Base-by-base conservation (phyloP, 2,113 vertebrate genomes). In the Neoarius graeffei region DNA sequence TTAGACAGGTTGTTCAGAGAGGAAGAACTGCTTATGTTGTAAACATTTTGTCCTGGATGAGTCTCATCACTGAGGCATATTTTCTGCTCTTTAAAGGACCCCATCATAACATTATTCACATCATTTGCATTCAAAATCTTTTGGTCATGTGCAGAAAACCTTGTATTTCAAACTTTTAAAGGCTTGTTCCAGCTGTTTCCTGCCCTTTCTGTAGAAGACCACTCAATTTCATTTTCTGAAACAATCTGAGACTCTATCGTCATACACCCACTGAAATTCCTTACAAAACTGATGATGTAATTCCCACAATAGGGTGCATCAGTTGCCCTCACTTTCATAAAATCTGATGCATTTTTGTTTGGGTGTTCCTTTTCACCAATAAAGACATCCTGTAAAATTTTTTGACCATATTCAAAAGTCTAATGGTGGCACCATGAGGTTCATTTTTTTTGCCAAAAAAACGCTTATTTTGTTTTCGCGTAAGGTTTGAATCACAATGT, bases 21-120 rank as follows among this genome's bases (percentile, higher is more conserved):
- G 64, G 25, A 27, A 27, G 19, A 10, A 0, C 4, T 1, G 74
- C 91, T 86, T 42, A 76, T 83, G 23, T 71, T 79, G 83, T 59
- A 77, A 69, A 59, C 11, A 71, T 85, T 77, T 88, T 71, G 48
- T 7, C 10, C 27, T 84, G 35, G 27, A 11, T 30, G n/a, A 19
- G 23, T n/a, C 23, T 30, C 84, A 48, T 85, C 84, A n/a, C 69
- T 5, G 30, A 60, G 69, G 54, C 11, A 48, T 3, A 27, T 67
- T 56, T 77, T n/a, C 77, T 86, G 56, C 56, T 25, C 60, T 86
- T 35, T 86, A 50, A 67, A 25, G 62, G 57, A 86, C 13, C 30
- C 54, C 67, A 57, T 15, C 19, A 25, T 17, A 14, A 27, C 14
- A 2, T 52, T 42, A 64, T 77, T 42, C 57, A n/a, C 35, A 77